These are phyloP conservation scores for Bradypodion pumilum DNA, from an alignment of 2,797 vertebrate genomes.

Conservation along the genomic window DNA sequence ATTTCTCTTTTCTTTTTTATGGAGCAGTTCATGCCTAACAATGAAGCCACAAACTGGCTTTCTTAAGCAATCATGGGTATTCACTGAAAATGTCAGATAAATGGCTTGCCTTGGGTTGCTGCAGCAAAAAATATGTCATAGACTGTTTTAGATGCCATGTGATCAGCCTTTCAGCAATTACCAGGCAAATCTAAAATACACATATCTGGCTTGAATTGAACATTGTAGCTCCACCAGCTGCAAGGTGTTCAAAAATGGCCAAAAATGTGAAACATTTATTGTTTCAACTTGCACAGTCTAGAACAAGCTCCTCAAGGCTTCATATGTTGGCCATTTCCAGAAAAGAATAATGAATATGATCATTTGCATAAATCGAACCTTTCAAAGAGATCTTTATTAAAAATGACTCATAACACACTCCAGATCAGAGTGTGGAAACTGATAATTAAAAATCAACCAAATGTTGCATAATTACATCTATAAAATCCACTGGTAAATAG, in stretches of 20 bases:
- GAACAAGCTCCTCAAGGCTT: too few species aligned
- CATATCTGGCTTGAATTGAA: neutral
- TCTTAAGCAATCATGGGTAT: neutral
- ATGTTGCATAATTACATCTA: too few species aligned
- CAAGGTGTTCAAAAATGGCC: neutral
- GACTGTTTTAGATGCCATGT: neutral
- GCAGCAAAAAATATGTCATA: neutral
- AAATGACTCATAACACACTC: too few species aligned
- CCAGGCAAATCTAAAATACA: neutral
- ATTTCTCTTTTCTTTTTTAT: neutral
- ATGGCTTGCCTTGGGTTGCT: neutral
- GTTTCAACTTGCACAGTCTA: too few species aligned
- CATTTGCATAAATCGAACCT: too few species aligned
- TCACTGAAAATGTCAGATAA: conserved; percentile 4
- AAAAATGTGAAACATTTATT: too few species aligned
- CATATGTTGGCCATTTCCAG: neutral
- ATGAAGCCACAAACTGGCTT: conserved; percentile 2
- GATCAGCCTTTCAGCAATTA: neutral
- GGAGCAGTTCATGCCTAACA: neutral
- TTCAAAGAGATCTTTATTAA: too few species aligned
- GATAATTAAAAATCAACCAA: too few species aligned
- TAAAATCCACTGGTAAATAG: too few species aligned
- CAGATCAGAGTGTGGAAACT: too few species aligned
- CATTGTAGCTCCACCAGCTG: neutral
- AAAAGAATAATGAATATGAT: neutral